Evolutionary conservation across 2,797 vertebrate genomes (phyloP), one percentile per base, ranked within the genome.

Genomic region (Dicrostonyx torquatus): DNA sequence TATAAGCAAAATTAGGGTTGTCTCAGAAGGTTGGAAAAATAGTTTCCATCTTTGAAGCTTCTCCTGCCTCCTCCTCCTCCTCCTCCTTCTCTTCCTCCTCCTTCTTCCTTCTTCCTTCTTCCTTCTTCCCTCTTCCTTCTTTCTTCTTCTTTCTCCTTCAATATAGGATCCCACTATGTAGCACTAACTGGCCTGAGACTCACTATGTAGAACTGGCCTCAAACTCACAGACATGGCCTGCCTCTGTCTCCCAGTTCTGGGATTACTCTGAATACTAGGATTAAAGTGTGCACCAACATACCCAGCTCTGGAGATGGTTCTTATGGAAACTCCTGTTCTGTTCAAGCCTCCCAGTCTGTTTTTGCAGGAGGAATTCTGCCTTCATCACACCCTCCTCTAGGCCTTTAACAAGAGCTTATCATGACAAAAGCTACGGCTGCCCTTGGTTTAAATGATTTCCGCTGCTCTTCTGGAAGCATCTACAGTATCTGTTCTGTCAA

Each of bases 401-500:
- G 29, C 48, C 64, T 50, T 87, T 77, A 93, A 89, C 34, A 87
- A 76, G 66, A 68, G 12, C 58, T 92, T 80, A 79, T 90, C 83
- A 93, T 92, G 73, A 82, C 89, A 83, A 75, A 91, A 90, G 84
- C 53, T 31, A 7, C 2, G 0, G 48, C 72, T 86, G 70, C 43
- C 70, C 78, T 92, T 45, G 45, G 1, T 80, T 64, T 60, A 82
- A 91, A 64, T 72, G 58, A 95, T 90, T 94, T 90, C 34, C 83
- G 48, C 94, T 86, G 50, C 60, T 64, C 60, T 93, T 93, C 91
- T 45, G 48, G 85, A 96, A 94, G 91, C 72, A 45, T 82, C 48
- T 84, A 60, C 83, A 86, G 73, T 83, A 89, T 92, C 78, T 84
- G 55, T 87, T 60, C 77, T 91, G 87, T 87, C 93, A 92, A 0